These are phyloP conservation scores for Luehdorfia chinensis DNA, from an alignment of 1,140 invertebrate genomes.

Conservation along the genomic window DNA sequence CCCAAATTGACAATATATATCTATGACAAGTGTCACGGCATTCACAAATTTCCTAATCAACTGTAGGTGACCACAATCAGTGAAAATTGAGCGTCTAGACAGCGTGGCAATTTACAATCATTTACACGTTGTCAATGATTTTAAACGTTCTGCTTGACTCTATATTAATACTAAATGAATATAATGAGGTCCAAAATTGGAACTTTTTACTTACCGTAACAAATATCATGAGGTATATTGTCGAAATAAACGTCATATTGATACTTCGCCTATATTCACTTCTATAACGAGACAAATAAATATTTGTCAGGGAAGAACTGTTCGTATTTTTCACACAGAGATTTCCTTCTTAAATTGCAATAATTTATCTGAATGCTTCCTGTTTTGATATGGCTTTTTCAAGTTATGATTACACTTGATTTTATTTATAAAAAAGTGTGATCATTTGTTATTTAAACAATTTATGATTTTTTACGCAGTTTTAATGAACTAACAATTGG, in stretches of 20 bases:
- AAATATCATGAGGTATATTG: slow-evolving; percentile 27
- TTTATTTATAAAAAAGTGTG: background rate
- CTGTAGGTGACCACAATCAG: slow-evolving; percentile 38
- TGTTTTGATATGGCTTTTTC: background rate
- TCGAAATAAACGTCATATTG: slow-evolving; percentile 40
- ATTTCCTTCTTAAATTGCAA: slow-evolving; percentile 5
- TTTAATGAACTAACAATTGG: no score
- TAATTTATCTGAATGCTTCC: slow-evolving; percentile 7
- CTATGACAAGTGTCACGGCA: slow-evolving; percentile 25
- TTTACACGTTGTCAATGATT: slow-evolving; percentile 43
- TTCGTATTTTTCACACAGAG: slow-evolving; percentile 21
- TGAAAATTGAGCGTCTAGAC: slow-evolving; percentile 64
- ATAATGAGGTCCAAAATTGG: slow-evolving; percentile 27
- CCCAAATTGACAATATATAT: slow-evolving; percentile 43
- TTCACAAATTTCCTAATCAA: slow-evolving; percentile 55
- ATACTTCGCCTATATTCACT: slow-evolving; percentile 30
- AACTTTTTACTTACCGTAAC: slow-evolving; percentile 38
- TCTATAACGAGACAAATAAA: slow-evolving; percentile 51
- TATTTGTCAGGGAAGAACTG: slow-evolving; percentile 53
- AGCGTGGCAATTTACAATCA: slow-evolving; percentile 37
- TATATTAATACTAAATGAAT: slow-evolving; percentile 31
- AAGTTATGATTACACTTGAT: background rate
- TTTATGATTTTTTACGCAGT: no score
- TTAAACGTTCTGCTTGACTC: slow-evolving; percentile 18
- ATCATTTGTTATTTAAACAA: background rate